Evolutionary conservation across 1,140 invertebrate species (phyloP), one percentile per base, ranked within the genome.

Genomic region (Paralvinella palmiformis): DNA sequence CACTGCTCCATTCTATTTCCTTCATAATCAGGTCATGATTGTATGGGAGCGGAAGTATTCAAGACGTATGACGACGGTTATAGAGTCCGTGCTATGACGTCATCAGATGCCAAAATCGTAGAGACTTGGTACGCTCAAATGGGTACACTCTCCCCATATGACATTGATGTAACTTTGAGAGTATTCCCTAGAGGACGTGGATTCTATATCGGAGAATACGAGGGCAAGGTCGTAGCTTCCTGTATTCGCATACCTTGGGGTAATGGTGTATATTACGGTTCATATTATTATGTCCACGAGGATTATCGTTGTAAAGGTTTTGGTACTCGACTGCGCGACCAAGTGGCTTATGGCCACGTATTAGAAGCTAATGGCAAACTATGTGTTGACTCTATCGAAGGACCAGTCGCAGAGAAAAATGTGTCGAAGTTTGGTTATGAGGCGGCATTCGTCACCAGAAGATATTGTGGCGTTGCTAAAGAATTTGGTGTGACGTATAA

Each of bases 241-340:
- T 29, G 17, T 1, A 48, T 48, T 6, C 37, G 45, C 15, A 48
- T 62, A 29, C 60, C 60, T 33, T 37, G 48, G 37, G 48, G 60
- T 20, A 45, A 62, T 22, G 60, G 60, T 20, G 4, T 62, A 20
- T 48, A 48, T 15, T 62, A 62, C 31, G 27, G 37, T 32, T 62
- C 60, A 45, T 48, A 50, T 32, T 62, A 48, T 33, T 62, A 62
- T 24, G 60, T 62, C 5, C 41, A 62, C 5, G 41, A 62, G 20
- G 50, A 45, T 22, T 62, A 33, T 17, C 60, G 60, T 17, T n/a
- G 29, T 3, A 32, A 50, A 10, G 60, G 60, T 4, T 62, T 32
- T 35, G 60, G 60, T 13, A 20, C 41, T 29, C 60, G 60, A 3
- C 27, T 62, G 22, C 29, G 29, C 13, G 60, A 62, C 32, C 41